phyloP scores from a whole-genome alignment of 2,888 invertebrate genomes.

The Busseola fusca region DNA sequence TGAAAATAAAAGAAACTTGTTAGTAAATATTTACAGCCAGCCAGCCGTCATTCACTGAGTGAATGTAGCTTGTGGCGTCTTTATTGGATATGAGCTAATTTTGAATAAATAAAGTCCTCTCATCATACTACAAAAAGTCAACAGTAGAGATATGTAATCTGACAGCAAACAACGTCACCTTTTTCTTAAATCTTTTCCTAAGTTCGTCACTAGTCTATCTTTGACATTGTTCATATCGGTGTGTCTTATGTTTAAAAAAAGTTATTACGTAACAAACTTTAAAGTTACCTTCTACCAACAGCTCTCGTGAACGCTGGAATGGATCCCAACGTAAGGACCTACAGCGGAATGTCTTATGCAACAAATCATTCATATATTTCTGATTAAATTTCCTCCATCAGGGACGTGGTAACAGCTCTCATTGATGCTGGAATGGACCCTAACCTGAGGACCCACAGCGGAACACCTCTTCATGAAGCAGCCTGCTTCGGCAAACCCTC shows the following conservation, averaged over 20 bases:
- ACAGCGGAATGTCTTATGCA: slow-evolving; percentile 90
- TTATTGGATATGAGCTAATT: background rate
- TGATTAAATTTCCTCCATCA: slow-evolving; percentile 68
- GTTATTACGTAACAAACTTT: background rate
- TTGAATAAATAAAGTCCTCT: background rate
- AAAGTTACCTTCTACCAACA: slow-evolving; percentile 82
- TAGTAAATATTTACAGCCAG: background rate
- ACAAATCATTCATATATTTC: background rate
- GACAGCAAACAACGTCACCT: slow-evolving; percentile 2
- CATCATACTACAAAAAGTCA: background rate
- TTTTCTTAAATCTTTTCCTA: background rate
- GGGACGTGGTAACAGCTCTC: slow-evolving; percentile 94
- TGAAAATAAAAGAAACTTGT: background rate
- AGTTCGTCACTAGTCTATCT: slow-evolving; percentile 15
- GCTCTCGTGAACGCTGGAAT: slow-evolving; percentile 95
- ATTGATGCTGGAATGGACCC: slow-evolving; percentile 96
- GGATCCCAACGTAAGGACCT: slow-evolving; percentile 95
- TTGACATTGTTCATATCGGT: background rate
- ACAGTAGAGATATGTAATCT: slow-evolving; percentile 29
- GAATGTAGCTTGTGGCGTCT: slow-evolving; percentile 14
- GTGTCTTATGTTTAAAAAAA: background rate
- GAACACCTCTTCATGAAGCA: slow-evolving; percentile 98
- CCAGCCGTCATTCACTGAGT: background rate
- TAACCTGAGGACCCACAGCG: slow-evolving; percentile 95
- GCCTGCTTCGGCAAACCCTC: slow-evolving; percentile 97